Base-by-base conservation (phyloP, 2,888 invertebrate species). In the Itoplectis maculator region DNA sequence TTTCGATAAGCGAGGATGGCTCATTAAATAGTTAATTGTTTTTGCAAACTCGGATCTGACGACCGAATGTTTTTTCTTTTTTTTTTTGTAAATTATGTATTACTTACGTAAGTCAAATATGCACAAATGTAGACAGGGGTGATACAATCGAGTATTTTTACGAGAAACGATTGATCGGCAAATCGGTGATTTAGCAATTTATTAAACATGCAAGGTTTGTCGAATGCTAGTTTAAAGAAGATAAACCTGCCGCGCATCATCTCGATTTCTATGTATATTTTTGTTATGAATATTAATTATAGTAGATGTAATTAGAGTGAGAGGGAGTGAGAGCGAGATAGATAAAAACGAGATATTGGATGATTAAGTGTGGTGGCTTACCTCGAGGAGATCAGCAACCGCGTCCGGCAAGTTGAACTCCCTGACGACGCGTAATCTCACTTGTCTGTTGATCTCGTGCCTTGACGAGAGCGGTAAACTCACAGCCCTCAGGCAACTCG, bases 391-490 rank as follows among this genome's bases (percentile, higher is more conserved):
- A 92, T 97, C 96, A 6, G 97, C 96, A 13, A 97, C 96, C 11
- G 96, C 95, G 93, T 99, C 99, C 0, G 99, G 99, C 81, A 98
- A 95, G 89, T 98, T 98, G 93, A 98, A 97, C 94, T 99, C 99
- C 63, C 99, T 95, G 13, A 99, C 98, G 0, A 98, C 98, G 7
- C 98, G 95, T 88, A 99, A 93, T 78, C 98, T 96, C 15, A 94
- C 92, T 92, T 96, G 96, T 85, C 96, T 94, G 88, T 95, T 95
- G 83, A 97, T 96, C 90, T 97, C 96, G 86, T 95, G 95, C 72
- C 96, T 95, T 85, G 97, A 96, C 7, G 96, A 95, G 83, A 97
- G 94, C 82, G 96, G 96, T 92, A 97, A 94, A 84, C 95, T 94
- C 82, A 97, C 94, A 65, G 98, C 98, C 72, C 97, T 94, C 91